phyloP scores from a whole-genome alignment of 2,888 invertebrate species.

The Phyllotreta cruciferae region DNA sequence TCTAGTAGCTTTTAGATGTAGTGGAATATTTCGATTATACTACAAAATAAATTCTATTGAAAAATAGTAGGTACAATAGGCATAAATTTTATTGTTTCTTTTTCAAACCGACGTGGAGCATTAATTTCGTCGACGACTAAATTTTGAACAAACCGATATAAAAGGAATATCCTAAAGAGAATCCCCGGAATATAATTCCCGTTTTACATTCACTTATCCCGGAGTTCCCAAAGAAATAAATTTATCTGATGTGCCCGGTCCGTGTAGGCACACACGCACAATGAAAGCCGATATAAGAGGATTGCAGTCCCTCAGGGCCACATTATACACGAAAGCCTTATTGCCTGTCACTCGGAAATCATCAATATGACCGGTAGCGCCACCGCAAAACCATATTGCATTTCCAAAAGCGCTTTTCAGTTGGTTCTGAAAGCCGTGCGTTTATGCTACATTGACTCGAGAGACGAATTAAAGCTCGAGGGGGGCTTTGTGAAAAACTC shows the following conservation, averaged over 20 bases:
- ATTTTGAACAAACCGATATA: slow-evolving; percentile 29
- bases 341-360: slow-evolving; percentile 52
- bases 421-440: slow-evolving; percentile 41
- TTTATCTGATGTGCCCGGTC: slow-evolving; percentile 37
- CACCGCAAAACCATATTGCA: slow-evolving; percentile 53
- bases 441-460: slow-evolving; percentile 30
- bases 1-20: too few species aligned
- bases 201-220: slow-evolving; percentile 42
- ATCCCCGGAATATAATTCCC: slow-evolving; percentile 33
- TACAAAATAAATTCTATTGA: neutral
- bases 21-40: neutral
- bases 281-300: slow-evolving; percentile 46
- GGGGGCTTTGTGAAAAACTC: slow-evolving; percentile 25
- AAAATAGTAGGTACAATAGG: neutral
- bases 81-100: slow-evolving; percentile 1
- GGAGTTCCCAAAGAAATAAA: slow-evolving; percentile 40
- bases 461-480: slow-evolving; percentile 30
- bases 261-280: slow-evolving; percentile 33
- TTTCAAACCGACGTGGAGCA: neutral
- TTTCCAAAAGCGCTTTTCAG: slow-evolving; percentile 50
- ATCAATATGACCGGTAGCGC: slow-evolving; percentile 53
- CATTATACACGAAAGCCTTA: slow-evolving; percentile 50
- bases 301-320: slow-evolving; percentile 47
- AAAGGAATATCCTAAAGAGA: slow-evolving; percentile 8
- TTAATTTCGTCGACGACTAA: slow-evolving; percentile 22